Evolutionary conservation across 2,888 invertebrate genomes (phyloP), one percentile per base, ranked within the genome.

Genomic region (Drosophila setosimentum): DNA sequence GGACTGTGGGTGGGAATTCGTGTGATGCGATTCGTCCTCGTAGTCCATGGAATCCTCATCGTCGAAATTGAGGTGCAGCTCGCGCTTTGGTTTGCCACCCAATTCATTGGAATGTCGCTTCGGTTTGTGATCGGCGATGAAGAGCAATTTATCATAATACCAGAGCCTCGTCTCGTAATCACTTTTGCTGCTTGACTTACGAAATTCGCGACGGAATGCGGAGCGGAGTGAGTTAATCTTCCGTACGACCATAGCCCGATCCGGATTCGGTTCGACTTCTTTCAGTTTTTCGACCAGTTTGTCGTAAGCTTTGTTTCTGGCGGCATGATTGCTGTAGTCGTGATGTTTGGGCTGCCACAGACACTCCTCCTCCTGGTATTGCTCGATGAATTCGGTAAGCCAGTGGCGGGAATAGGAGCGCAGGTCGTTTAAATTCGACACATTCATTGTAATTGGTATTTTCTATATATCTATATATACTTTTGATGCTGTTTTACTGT

Each of bases 311-410:
- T 90, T 91, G 76, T 93, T 93, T 30, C 93, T 88, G 53, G 91
- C 86, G 27, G 89, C 83, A 65, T 93, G 92, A 73, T 93, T 93
- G 68, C 92, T 92, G 78, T 93, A 93, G 67, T 93, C 93, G 4
- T 91, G 91, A 78, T 93, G 93, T 72, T 92, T 92, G 3, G 92
- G 91, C 73, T 93, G 91, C 93, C 93, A 93, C 49, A 93, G 72
- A 53, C 93, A 93, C 64, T 92, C 92, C 61, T 93, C 93, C 59
- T 87, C 85, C 66, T 92, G 92, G 74, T 93, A 93, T 30, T 91
- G 87, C 37, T 93, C 93, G 58, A 93, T 93, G 58, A 93, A 93
- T 70, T 93, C 92, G 2, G 91, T 92, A 10, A 93, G 80, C 93
- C 93, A 93, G 64, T 92, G 92, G 18, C 93, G 91, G 29, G 93